Base-by-base conservation (phyloP, 2,113 vertebrate genomes). In the Rana temporaria region DNA sequence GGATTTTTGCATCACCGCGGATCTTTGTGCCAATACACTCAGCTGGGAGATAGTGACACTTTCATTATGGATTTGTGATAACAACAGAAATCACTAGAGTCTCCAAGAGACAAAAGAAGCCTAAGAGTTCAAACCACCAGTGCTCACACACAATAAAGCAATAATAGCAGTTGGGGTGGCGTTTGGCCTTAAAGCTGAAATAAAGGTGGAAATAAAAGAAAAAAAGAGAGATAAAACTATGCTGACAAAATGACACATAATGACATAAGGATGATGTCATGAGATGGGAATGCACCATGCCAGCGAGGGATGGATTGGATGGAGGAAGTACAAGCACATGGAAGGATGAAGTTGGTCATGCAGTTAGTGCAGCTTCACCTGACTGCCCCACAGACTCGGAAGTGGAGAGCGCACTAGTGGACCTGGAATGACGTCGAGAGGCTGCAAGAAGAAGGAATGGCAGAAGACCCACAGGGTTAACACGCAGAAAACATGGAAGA, bases 371-470 rank as follows among this genome's bases (percentile, higher is more conserved):
- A 90, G 93, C 94, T 95, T 99, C 98, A 99, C 98, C 97, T 99
- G 98, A 96, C 96, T 97, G 97, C 95, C 97, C 93, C 90, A 96
- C 94, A 91, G 96, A 95, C 88, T 99, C 97, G 87, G 97, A 92
- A 92, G 98, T 94, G 94, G 98, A 97, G 88, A 99, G 96, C 88
- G 98, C 98, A 86, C 98, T 99, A 96, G 98, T 99, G 91, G 98
- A 99, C 89, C 98, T 97, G 93, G 98, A 99, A 93, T 98, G 97
- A 88, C 97, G 97, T 95, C 98, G 96, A 93, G 98, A 98, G 90
- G 96, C 98, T 99, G 98, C 91, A 90, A 93, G 95, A 95, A 93
- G 94, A 94, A 95, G 95, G 92, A 95, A 95, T 89, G 94, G 93
- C 89, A 92, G 24, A 57, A 95, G 91, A 94, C 93, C 93, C 93